A percentile compares a stretch with the other conserved stretches of the same genome.
Conservation (phyloP, 2,888 invertebrate species). For the Tetanocera ferruginea region DNA sequence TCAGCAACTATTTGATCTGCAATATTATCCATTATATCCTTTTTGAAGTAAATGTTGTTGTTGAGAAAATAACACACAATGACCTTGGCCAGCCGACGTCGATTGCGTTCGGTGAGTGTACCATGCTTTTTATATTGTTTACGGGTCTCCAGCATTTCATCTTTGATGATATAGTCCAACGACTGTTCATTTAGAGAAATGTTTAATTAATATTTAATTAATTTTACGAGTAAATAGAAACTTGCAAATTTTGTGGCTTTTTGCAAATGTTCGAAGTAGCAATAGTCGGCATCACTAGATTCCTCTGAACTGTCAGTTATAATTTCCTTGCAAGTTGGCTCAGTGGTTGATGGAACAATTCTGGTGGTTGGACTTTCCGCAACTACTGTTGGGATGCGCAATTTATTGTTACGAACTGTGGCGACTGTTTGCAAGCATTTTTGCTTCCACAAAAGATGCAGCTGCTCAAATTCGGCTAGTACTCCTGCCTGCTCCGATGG, state of each 20-base stretch:
- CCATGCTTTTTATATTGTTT: constrained; percentile 5
- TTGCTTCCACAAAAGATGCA: not conserved
- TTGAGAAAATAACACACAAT: not conserved
- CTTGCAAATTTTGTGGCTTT: not conserved
- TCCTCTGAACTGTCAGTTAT: too few species aligned
- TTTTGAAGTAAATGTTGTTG: not conserved
- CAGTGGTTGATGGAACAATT: too few species aligned
- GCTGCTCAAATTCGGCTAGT: not conserved
- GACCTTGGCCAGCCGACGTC: not conserved
- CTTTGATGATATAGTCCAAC: not conserved
- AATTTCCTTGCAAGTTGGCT: too few species aligned
- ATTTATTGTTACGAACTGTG: not conserved
- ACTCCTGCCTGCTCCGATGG: not conserved
- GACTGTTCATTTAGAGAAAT: not conserved
- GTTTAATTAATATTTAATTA: too few species aligned
- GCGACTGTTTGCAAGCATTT: not conserved
- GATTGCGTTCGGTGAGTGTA: not conserved
- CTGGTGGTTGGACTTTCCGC: too few species aligned
- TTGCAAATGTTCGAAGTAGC: too few species aligned
- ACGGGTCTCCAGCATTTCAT: not conserved
- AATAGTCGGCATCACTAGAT: too few species aligned
- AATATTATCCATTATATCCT: constrained; percentile 1
- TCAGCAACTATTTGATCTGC: constrained; percentile 12
- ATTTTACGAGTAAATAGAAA: too few species aligned
- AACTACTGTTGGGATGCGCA: too few species aligned